Evolutionary conservation across 1,140 invertebrate species (phyloP), one percentile per base, ranked within the genome.

Genomic region (Pogonomyrmex californicus): DNA sequence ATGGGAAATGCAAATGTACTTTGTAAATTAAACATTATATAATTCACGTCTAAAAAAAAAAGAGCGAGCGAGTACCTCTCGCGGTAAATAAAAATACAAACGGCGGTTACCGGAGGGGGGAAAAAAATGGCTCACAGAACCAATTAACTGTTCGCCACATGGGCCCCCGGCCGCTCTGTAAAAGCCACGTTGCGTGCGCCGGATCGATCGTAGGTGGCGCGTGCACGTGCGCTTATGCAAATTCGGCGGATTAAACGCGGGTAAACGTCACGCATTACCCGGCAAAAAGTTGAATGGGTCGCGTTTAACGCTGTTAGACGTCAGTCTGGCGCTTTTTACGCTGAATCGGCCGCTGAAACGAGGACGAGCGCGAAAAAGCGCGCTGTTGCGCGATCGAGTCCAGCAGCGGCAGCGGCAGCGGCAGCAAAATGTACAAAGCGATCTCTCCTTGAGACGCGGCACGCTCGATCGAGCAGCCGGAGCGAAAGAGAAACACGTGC

Each of bases 381-480:
- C 36, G n/a, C 56, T 79, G 76, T 47, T 9, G 56, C 78, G 47
- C 12, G 2, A 14, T 47, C 56, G 82, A 54, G 23, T 36, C 51
- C 17, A 23, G 36, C 62, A 41, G 51, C 68, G 33, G 63, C 73
- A 60, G 4, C 12, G 41, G 36, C 63, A 10, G 38, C 38, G 14
- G n/a, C 23, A 47, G 41, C 65, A 68, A 68, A 66, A 54, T 51
- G 44, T 58, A 83, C 62, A 83, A 83, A 73, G 12, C 41, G 79
- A 83, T 83, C 68, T 81, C 77, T 73, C 68, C 79, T 83, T 75
- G 79, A 83, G 63, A 86, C 44, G 58, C 71, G 73, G 71, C 86
- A 89, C 82, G 88, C 78, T 91, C 75, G 86, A 87, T 91, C 86
- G 89, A 86, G 33, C 88, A 85, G 76, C 75, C 30, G 33, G 54